phyloP scores from a whole-genome alignment of 2,797 vertebrate genomes.

The Smutsia gigantea region DNA sequence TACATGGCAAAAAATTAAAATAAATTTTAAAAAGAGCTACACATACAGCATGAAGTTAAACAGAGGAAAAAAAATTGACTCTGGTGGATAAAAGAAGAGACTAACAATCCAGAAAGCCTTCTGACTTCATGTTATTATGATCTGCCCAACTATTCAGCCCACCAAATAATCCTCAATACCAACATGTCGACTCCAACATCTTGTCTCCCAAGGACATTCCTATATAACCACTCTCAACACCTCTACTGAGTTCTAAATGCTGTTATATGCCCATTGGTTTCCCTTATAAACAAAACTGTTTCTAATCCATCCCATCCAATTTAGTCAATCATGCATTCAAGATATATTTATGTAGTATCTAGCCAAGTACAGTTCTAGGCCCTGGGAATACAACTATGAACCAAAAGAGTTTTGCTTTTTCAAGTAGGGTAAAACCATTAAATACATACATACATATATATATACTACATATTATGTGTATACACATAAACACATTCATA shows the following conservation, averaged over 20 bases:
- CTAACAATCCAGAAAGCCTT: constrained; percentile 12
- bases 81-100: background rate
- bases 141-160: background rate
- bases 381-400: background rate
- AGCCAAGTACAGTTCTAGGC: background rate
- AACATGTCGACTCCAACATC: background rate
- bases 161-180: background rate
- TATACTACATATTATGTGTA: too few relatives aligned
- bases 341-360: background rate
- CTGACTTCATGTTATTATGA: background rate
- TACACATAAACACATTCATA: background rate
- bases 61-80: background rate
- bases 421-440: constrained; percentile 20
- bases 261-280: background rate
- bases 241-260: background rate
- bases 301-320: background rate
- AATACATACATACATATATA: background rate
- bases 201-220: background rate
- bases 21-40: background rate
- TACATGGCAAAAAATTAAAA: background rate
- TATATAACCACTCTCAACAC: background rate
- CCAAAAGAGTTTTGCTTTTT: constrained; percentile 35
- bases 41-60: constrained; percentile 30
- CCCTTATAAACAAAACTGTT: background rate
- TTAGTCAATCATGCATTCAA: constrained; percentile 2